These are phyloP conservation scores for Sialis lutaria DNA, from an alignment of 2,888 invertebrate genomes.

Conservation along the genomic window DNA sequence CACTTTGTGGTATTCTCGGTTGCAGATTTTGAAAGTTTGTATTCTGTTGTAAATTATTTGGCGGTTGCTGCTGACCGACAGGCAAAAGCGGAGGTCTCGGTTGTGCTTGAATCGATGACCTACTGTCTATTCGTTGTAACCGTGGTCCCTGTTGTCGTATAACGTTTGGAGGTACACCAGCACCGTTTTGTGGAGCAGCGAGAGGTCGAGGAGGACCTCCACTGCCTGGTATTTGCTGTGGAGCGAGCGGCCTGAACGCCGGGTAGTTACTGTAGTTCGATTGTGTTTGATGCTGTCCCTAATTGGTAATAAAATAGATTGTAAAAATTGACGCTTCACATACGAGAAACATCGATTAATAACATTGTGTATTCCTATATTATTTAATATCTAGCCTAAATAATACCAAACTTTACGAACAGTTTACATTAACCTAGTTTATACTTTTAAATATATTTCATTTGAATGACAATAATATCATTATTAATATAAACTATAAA, in stretches of 20 bases:
- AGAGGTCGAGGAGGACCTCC: slow-evolving; percentile 14
- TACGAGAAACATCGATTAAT: too few species aligned
- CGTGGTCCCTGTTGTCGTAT: slow-evolving; percentile 14
- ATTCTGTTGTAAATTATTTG: neutral
- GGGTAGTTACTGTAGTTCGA: neutral
- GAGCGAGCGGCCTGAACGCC: slow-evolving; percentile 13
- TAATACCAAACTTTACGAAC: too few species aligned
- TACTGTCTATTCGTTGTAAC: slow-evolving; percentile 27
- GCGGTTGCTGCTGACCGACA: neutral
- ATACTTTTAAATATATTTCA: too few species aligned
- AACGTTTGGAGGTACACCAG: slow-evolving; percentile 18
- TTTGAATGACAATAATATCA: too few species aligned
- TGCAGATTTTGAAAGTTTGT: slow-evolving; percentile 1
- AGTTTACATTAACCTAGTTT: too few species aligned
- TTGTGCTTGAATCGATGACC: slow-evolving; percentile 19
- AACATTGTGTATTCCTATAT: too few species aligned
- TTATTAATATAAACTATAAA: too few species aligned
- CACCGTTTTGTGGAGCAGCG: slow-evolving; percentile 13
- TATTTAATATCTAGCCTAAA: too few species aligned
- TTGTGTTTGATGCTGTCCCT: too few species aligned
- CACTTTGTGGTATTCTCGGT: slow-evolving; percentile 9
- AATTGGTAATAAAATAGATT: too few species aligned
- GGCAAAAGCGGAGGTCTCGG: slow-evolving; percentile 16
- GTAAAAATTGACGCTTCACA: too few species aligned
- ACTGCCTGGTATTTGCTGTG: slow-evolving; percentile 17